A percentile compares a stretch with the other conserved stretches of the same genome.
These are phyloP conservation scores for Smittia aterrima DNA, from an alignment of 2,888 invertebrate genomes.

Conservation along the genomic window DNA sequence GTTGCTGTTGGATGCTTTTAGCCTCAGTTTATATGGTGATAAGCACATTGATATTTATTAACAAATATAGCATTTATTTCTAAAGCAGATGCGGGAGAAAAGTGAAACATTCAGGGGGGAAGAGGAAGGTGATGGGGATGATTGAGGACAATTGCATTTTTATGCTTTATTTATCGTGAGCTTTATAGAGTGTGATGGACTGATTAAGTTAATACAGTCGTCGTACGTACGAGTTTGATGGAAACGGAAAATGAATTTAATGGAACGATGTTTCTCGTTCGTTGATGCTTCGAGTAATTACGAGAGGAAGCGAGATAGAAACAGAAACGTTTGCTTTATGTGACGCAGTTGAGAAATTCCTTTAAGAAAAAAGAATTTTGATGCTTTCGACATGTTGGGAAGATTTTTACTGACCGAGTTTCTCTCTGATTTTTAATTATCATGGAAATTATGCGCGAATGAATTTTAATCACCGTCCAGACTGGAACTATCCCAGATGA, in stretches of 20 bases:
- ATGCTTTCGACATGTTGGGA: too few relatives aligned
- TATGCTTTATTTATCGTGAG: background rate
- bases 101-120: too few relatives aligned
- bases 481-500: background rate
- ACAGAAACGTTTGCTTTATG: too few relatives aligned
- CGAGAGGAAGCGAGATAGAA: too few relatives aligned
- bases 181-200: background rate
- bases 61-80: background rate
- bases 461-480: background rate
- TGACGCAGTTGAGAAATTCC: too few relatives aligned
- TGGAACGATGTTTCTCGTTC: too few relatives aligned
- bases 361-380: too few relatives aligned
- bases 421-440: too few relatives aligned
- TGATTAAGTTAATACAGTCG: background rate
- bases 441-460: background rate
- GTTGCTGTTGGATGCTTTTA: background rate
- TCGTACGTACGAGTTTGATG: background rate
- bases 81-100: too few relatives aligned
- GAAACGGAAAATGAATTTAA: background rate
- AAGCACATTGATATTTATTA: constrained; percentile 4
- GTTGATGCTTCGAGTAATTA: too few relatives aligned
- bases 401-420: too few relatives aligned
- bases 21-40: background rate
- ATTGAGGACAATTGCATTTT: background rate
- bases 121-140: background rate